Conservation (phyloP, 2,113 vertebrate species). For the Aptenodytes patagonicus region DNA sequence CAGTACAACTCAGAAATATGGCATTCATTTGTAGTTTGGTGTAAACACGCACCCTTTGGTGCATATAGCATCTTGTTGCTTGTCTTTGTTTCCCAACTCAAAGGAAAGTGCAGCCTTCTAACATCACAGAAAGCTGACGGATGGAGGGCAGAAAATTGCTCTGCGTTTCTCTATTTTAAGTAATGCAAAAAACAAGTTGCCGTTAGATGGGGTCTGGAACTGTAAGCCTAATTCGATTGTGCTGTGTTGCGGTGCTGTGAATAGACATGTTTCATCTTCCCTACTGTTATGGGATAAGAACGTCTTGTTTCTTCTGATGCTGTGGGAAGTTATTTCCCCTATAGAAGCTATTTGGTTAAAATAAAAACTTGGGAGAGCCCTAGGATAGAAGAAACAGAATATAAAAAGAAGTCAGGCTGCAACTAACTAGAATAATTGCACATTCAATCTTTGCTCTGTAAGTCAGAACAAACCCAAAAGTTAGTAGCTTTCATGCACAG, state of each 20-base stretch:
- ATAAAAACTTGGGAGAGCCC: background rate
- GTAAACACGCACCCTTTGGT: background rate
- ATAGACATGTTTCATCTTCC: background rate
- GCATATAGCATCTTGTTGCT: background rate
- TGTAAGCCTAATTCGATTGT: background rate
- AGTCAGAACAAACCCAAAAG: background rate
- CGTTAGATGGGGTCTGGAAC: background rate
- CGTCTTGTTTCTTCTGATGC: background rate
- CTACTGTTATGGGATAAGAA: background rate
- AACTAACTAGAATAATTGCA: background rate
- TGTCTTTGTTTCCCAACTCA: background rate
- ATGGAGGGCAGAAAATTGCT: background rate
- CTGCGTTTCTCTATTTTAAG: background rate
- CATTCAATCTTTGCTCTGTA: background rate
- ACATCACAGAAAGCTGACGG: background rate
- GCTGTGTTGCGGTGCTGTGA: background rate
- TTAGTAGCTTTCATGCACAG: background rate
- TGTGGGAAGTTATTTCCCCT: background rate
- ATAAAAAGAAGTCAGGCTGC: background rate
- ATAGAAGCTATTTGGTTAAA: background rate
- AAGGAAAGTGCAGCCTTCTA: background rate
- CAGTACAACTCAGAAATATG: background rate
- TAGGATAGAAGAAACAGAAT: background rate
- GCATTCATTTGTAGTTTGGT: background rate
- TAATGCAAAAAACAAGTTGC: background rate